These are phyloP conservation scores for Sebastes iracundus DNA, from an alignment of 2,797 vertebrate genomes.

Conservation along the genomic window DNA sequence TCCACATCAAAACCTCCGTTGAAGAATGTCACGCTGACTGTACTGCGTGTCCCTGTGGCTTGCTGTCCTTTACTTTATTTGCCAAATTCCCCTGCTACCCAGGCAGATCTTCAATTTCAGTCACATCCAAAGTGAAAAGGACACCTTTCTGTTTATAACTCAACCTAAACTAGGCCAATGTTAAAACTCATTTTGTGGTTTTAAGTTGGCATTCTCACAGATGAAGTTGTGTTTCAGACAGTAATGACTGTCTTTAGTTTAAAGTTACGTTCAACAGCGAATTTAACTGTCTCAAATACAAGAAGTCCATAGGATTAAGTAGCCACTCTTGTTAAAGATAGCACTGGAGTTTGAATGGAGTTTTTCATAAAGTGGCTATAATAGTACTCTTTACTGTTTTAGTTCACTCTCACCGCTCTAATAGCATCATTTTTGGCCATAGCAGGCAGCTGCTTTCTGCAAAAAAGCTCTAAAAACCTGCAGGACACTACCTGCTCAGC, in stretches of 20 bases:
- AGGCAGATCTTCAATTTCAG: neutral
- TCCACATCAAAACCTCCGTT: slow-evolving; percentile 20
- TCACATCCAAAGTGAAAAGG: neutral
- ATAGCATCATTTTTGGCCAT: rapidly evolving
- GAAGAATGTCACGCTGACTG: slow-evolving; percentile 25
- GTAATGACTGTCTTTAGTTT: neutral
- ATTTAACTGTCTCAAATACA: neutral
- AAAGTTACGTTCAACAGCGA: neutral
- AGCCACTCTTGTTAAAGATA: neutral
- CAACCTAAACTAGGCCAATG: neutral
- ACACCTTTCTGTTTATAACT: neutral
- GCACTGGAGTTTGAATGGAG: neutral
- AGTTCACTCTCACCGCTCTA: neutral
- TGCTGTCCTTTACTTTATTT: neutral
- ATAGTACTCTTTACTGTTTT: neutral
- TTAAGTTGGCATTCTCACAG: neutral
- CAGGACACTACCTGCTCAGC: no score
- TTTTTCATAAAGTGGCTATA: no score
- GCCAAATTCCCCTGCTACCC: neutral
- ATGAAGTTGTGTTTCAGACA: neutral
- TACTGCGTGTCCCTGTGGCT: neutral
- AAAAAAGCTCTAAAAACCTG: neutral
- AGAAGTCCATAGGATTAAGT: neutral
- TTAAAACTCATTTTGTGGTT: neutral
- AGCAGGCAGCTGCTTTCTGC: neutral